These are phyloP conservation scores for Caradrina kadenii DNA, from an alignment of 2,888 invertebrate genomes.

Conservation along the genomic window DNA sequence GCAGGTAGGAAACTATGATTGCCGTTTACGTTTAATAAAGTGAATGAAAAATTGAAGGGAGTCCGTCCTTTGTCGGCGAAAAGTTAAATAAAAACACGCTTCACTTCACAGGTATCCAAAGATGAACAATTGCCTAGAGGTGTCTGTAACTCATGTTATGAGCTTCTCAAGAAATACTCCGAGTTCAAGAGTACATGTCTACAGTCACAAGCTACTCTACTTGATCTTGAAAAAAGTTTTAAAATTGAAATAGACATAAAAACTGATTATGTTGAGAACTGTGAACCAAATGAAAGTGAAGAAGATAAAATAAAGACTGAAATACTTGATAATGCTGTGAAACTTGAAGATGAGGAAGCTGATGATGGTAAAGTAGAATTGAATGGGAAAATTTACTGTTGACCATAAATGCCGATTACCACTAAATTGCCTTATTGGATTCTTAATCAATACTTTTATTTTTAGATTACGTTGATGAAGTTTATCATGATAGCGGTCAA, in stretches of 20 bases:
- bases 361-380: slow-evolving; percentile 45
- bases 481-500: slow-evolving; percentile 13
- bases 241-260: slow-evolving; percentile 55
- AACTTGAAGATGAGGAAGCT: slow-evolving; percentile 45
- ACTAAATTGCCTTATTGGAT: not conserved
- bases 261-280: slow-evolving; percentile 16
- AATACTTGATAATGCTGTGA: slow-evolving; percentile 36
- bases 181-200: slow-evolving; percentile 84
- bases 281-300: slow-evolving; percentile 24
- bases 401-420: not conserved
- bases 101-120: slow-evolving; percentile 73
- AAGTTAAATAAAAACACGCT: not conserved
- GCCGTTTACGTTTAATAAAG: no score
- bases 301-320: slow-evolving; percentile 56
- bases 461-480: slow-evolving; percentile 35
- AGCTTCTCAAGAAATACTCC: slow-evolving; percentile 75
- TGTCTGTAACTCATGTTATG: slow-evolving; percentile 81
- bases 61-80: not conserved
- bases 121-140: slow-evolving; percentile 79
- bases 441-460: slow-evolving; percentile 1
- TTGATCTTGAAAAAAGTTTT: slow-evolving; percentile 62
- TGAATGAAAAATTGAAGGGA: no score
- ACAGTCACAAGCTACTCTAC: slow-evolving; percentile 78
- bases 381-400: not conserved
- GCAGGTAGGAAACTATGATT: slow-evolving; percentile 72